These are phyloP conservation scores for Pammene fasciana DNA, from an alignment of 2,888 invertebrate species.

Conservation along the genomic window DNA sequence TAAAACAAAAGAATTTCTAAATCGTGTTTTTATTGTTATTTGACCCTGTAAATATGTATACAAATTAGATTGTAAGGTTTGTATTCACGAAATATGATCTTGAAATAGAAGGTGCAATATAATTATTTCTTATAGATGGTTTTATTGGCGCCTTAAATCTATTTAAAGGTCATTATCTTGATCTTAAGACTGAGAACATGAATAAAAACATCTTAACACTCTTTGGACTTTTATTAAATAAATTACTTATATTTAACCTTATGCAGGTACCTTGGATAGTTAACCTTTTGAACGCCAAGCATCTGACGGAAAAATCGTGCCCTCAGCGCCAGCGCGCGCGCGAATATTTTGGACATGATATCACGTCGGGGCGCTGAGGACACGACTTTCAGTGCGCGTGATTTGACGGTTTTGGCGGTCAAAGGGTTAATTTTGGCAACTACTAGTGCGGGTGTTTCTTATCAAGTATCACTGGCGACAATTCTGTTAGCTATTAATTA, in stretches of 20 bases:
- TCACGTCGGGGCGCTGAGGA: no score
- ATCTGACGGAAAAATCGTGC: no score
- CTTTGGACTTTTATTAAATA: slow-evolving; percentile 27
- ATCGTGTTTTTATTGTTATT: slow-evolving; percentile 40
- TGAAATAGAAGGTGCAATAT: slow-evolving; percentile 8
- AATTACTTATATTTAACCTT: neutral
- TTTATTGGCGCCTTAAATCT: slow-evolving; percentile 2
- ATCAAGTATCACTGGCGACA: no score
- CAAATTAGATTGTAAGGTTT: slow-evolving; percentile 30
- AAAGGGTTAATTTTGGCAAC: no score
- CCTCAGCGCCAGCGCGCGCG: no score
- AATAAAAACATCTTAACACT: slow-evolving; percentile 8
- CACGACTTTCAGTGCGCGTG: no score
- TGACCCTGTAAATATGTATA: slow-evolving; percentile 43
- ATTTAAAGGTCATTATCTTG: slow-evolving; percentile 25
- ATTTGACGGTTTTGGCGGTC: no score
- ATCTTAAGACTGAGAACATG: slow-evolving; percentile 23
- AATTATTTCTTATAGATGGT: neutral
- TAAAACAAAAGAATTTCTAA: slow-evolving; percentile 37
- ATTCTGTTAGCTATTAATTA: no score
- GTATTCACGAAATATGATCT: slow-evolving; percentile 12
- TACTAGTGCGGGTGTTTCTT: no score
- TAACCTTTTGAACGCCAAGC: no score
- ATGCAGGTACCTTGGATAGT: no score
- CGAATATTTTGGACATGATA: no score